phyloP scores from a whole-genome alignment of 1,140 invertebrate genomes.

The Drosophila mayri region DNA sequence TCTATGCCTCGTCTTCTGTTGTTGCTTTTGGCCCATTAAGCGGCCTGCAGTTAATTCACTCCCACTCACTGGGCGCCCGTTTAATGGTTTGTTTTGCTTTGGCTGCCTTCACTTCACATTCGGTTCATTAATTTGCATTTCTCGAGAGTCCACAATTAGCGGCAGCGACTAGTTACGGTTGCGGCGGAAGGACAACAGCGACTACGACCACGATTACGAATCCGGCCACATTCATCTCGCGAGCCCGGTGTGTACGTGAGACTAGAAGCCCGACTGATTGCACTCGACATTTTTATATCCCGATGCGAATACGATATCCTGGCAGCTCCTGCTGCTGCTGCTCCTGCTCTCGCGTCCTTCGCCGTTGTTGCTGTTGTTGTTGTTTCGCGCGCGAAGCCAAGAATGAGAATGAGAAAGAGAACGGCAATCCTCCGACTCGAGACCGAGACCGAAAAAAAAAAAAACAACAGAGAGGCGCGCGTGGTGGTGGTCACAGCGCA shows the following conservation, averaged over 20 bases:
- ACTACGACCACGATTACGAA: slow-evolving; percentile 55
- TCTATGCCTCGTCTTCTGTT: slow-evolving; percentile 14
- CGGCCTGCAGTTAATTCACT: slow-evolving; percentile 7
- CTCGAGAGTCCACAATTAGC: slow-evolving; percentile 9
- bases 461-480: slow-evolving; percentile 61
- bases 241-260: slow-evolving; percentile 84
- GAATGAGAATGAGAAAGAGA: slow-evolving; percentile 79
- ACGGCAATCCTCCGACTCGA: slow-evolving; percentile 57
- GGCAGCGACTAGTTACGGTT: slow-evolving; percentile 27
- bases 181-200: slow-evolving; percentile 52
- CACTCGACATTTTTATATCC: slow-evolving; percentile 85
- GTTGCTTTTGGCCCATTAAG: slow-evolving; percentile 26
- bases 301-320: slow-evolving; percentile 67
- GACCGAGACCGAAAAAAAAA: slow-evolving; percentile 53
- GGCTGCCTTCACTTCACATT: slow-evolving; percentile 36
- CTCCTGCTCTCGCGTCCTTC: slow-evolving; percentile 53
- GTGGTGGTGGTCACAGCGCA: slow-evolving; percentile 42
- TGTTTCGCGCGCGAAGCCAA: slow-evolving; percentile 73
- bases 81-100: slow-evolving; percentile 63
- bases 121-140: slow-evolving; percentile 55
- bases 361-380: slow-evolving; percentile 59
- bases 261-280: slow-evolving; percentile 81
- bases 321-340: slow-evolving; percentile 42
- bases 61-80: slow-evolving; percentile 24
- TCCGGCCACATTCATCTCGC: slow-evolving; percentile 77